Conservation (phyloP, 2,113 vertebrate species). For the Edolisoma coerulescens region DNA sequence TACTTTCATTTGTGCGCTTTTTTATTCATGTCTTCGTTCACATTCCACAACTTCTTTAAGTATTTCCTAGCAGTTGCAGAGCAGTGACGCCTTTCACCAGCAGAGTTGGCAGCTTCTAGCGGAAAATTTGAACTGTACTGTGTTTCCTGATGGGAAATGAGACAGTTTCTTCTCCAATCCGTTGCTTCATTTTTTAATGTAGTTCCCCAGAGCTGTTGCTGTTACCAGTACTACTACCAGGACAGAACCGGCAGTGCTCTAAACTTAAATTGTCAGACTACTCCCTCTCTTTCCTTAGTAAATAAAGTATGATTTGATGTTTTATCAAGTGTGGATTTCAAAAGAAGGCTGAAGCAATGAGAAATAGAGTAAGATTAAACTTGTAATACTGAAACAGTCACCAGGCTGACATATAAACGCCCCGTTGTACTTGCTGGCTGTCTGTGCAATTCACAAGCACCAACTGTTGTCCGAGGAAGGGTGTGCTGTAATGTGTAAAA, state of each 20-base stretch:
- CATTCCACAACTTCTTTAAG: background rate
- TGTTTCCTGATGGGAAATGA: background rate
- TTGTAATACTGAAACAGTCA: background rate
- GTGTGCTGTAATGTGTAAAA: background rate
- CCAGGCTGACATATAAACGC: background rate
- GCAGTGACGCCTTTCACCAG: background rate
- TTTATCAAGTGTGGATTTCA: background rate
- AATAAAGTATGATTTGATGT: background rate
- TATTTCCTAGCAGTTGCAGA: background rate
- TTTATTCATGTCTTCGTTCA: accelerated
- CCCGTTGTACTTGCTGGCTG: background rate
- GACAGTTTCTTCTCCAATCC: background rate
- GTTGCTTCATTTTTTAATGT: background rate
- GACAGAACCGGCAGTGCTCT: accelerated
- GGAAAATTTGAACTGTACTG: background rate
- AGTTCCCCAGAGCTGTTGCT: background rate
- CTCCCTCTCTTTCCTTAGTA: background rate
- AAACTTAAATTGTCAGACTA: background rate
- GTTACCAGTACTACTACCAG: background rate
- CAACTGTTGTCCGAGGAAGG: background rate
- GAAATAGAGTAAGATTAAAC: background rate
- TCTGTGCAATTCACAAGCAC: background rate
- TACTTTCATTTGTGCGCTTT: background rate
- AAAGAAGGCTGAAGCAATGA: background rate
- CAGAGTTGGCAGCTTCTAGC: background rate